A percentile compares a stretch with the other conserved stretches of the same genome.
Conservation (phyloP, 1,140 invertebrate species). For the Drosophila sp. region DNA sequence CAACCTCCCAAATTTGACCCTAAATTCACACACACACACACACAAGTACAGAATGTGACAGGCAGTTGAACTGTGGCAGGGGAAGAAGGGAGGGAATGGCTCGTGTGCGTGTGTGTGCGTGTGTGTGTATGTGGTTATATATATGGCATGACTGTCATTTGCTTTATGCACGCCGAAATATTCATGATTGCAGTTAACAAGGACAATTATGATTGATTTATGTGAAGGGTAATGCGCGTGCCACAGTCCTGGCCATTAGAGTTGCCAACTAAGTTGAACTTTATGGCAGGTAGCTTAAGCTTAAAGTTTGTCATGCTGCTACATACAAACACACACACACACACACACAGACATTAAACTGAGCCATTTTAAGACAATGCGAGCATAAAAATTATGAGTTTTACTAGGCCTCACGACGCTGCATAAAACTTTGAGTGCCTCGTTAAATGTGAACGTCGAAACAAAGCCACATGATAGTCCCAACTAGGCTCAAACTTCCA, state of each 20-base stretch:
- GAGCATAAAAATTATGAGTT: conserved; percentile 58
- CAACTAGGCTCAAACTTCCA: conserved; percentile 49
- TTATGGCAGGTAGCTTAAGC: conserved; percentile 66
- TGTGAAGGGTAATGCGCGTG: conserved; percentile 45
- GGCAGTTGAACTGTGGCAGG: conserved; percentile 14
- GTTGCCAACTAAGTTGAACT: conserved; percentile 44
- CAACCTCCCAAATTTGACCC: conserved; percentile 35
- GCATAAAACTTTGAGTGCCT: conserved; percentile 64
- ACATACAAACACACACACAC: neutral
- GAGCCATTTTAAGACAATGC: conserved; percentile 43
- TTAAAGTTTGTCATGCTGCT: conserved; percentile 28
- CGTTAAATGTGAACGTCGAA: conserved; percentile 59
- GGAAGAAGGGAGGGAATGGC: neutral
- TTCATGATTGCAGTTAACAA: conserved; percentile 82
- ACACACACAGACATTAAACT: conserved; percentile 44
- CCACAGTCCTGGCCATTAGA: conserved; percentile 37
- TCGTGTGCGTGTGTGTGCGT: conserved; percentile 15
- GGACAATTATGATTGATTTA: conserved; percentile 82
- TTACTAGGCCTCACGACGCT: conserved; percentile 30
- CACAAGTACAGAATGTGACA: conserved; percentile 42
- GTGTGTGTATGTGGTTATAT: conserved; percentile 46
- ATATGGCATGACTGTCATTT: conserved; percentile 75
- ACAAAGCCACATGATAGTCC: conserved; percentile 22
- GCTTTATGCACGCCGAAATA: conserved; percentile 77
- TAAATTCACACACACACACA: conserved; percentile 32